Evolutionary conservation across 1,140 invertebrate genomes (phyloP).

Genomic region (Ruditapes philippinarum): DNA sequence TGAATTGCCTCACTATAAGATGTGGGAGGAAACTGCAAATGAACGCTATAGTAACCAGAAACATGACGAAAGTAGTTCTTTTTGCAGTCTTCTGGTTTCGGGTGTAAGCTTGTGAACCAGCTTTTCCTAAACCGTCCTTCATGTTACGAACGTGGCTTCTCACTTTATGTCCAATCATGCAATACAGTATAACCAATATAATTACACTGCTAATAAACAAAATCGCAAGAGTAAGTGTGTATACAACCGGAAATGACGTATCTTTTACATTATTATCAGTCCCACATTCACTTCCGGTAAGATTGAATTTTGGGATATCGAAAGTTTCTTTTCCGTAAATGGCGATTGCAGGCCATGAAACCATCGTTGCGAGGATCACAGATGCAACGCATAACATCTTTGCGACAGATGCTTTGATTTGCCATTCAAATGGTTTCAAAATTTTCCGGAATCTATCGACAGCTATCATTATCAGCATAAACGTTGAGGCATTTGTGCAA

Average conservation of each 20-base stretch:
- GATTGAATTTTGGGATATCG: not conserved
- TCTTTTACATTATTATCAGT: constrained; percentile 24
- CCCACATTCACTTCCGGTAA: constrained; percentile 42
- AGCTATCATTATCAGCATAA: constrained; percentile 24
- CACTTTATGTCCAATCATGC: constrained; percentile 1
- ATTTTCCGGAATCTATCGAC: constrained; percentile 51
- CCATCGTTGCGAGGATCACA: not conserved
- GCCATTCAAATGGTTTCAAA: constrained; percentile 35
- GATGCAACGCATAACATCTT: not conserved
- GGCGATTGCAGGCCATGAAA: constrained; percentile 7
- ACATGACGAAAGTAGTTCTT: constrained; percentile 42
- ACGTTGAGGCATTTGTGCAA: constrained; percentile 19
- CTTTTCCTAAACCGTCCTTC: not conserved
- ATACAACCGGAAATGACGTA: not conserved
- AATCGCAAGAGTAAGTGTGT: not conserved
- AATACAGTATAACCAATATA: not conserved
- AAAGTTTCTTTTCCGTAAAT: constrained; percentile 43
- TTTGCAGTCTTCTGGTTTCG: not conserved
- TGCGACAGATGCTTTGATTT: constrained; percentile 8
- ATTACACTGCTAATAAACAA: constrained; percentile 30
- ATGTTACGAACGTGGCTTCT: not conserved
- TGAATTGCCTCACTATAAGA: constrained; percentile 6
- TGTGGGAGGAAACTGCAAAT: constrained; percentile 48
- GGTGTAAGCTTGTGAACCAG: not conserved
- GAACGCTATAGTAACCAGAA: constrained; percentile 32